These are phyloP conservation scores for Platyscapa corneri DNA, from an alignment of 1,140 invertebrate genomes.

Conservation along the genomic window DNA sequence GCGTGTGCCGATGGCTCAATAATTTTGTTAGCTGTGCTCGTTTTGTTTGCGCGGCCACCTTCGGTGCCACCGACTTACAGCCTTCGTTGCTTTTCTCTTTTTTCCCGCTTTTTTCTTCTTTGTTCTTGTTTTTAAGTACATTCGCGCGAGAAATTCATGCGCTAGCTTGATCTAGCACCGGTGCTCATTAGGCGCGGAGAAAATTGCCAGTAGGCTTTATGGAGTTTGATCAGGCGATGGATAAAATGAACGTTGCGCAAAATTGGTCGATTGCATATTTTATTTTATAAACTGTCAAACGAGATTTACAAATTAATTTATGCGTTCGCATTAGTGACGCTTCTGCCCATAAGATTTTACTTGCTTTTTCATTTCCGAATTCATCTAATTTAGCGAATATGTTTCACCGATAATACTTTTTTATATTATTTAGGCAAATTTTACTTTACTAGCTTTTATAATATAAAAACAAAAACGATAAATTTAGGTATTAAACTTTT, in stretches of 20 bases:
- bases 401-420: neutral
- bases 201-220: neutral
- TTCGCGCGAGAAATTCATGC: neutral
- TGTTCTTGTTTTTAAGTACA: neutral
- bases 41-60: neutral
- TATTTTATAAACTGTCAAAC: neutral
- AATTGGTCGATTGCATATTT: neutral
- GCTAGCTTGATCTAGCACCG: neutral
- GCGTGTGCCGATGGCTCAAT: conserved; percentile 6
- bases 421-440: neutral
- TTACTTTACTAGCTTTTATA: no score
- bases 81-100: neutral
- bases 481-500: no score
- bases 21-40: neutral
- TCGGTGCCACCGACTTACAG: no score
- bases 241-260: neutral
- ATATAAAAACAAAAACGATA: no score
- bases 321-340: no score
- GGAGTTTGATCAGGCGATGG: neutral
- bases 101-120: neutral
- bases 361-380: neutral
- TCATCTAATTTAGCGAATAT: neutral
- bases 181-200: neutral
- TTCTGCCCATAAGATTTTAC: neutral
- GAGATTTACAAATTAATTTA: no score